Evolutionary conservation across 2,888 invertebrate species (phyloP), one percentile per base, ranked within the genome.

Genomic region (Calliphora vomitoria): DNA sequence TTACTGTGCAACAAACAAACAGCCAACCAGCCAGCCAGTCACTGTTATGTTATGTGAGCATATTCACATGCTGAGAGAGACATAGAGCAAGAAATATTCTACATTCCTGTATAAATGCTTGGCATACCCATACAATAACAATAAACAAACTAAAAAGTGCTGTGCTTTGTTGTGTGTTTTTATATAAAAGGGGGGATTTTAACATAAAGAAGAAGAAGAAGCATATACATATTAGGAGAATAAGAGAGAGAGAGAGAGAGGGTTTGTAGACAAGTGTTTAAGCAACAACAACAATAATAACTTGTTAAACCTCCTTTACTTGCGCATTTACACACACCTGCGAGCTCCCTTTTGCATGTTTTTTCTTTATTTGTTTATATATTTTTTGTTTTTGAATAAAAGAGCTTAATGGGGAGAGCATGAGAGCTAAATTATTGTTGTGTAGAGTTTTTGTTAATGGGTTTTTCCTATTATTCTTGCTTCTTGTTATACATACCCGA

Each of bases 91-190:
- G 38, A 76, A 88, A 89, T 88, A 85, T 88, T 88, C 86, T 80
- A 87, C 85, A 90, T 90, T 90, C 89, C 85, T 79, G 60, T 80
- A 81, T 64, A 68, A 88, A 88, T 87, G 87, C 87, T 69, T 72
- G 41, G 50, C 87, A 87, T 85, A 87, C 85, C 85, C 84, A 87
- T 75, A 85, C 84, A 78, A 87, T 85, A 87, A 87, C 85, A 87
- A 79, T 71, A 74, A 87, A 84, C 72, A 81, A 84, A 79, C 80
- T 69, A 35, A 25, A 58, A 3, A n/a, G n/a, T 50, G 15, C 6
- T 8, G 15, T 11, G 13, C 58, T 68, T 66, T 35, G 41, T 31
- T 44, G 41, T 68, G 15, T 44, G 35, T 38, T n/a, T 50, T n/a
- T 38, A 35, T 6, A 15, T 13, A 35, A 69, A 80, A 72, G 20